phyloP scores from a whole-genome alignment of 2,113 vertebrate genomes.

The Cynopterus brachyotis region DNA sequence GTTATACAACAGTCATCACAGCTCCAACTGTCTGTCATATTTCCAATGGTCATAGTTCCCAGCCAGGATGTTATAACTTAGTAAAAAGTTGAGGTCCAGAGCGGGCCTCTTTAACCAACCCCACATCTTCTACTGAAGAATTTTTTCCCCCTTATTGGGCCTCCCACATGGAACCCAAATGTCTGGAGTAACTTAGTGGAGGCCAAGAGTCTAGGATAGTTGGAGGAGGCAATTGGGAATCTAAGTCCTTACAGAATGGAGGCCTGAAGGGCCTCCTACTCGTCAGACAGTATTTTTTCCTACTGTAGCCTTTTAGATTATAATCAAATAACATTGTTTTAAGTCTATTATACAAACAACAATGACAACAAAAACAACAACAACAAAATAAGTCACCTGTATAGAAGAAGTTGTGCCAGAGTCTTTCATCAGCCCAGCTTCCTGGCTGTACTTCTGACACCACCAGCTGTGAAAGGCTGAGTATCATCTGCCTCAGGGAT shows the following conservation, averaged over 20 bases:
- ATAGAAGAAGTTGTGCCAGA: background rate
- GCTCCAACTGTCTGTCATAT: background rate
- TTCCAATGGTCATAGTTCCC: background rate
- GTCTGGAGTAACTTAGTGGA: background rate
- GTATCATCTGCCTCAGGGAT: background rate
- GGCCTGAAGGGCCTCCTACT: background rate
- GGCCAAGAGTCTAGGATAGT: background rate
- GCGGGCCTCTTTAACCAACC: background rate
- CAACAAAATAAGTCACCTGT: background rate
- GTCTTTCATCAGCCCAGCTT: background rate
- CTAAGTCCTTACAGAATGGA: background rate
- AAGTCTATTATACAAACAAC: background rate
- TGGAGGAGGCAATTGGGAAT: background rate
- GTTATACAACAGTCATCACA: background rate
- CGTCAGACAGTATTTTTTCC: background rate
- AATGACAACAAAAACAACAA: slow-evolving; percentile 7
- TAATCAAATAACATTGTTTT: background rate
- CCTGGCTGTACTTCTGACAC: background rate
- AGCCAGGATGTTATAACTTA: background rate
- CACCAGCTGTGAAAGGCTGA: background rate
- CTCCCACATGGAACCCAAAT: background rate
- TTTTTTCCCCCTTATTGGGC: background rate
- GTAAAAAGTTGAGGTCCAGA: background rate
- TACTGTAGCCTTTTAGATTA: background rate
- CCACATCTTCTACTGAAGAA: background rate